Conservation (phyloP, 2,888 invertebrate species). For the Habroteleia sp. region DNA sequence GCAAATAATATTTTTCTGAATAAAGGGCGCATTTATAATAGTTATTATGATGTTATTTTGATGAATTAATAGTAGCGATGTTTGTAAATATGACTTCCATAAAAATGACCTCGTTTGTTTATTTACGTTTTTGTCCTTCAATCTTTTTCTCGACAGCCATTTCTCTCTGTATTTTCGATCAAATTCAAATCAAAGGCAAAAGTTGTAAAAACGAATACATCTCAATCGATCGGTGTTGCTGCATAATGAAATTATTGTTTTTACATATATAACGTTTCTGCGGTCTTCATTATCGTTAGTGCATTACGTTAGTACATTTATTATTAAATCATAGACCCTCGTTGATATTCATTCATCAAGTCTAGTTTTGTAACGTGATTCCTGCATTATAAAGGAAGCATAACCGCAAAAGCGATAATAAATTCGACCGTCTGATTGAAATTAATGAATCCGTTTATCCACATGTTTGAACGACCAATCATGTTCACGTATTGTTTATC, state of each 20-base stretch:
- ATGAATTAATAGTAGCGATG: too few species aligned
- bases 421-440: constrained; percentile 62
- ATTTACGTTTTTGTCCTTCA: too few species aligned
- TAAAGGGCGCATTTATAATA: too few species aligned
- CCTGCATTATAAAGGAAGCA: constrained; percentile 56
- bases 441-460: constrained; percentile 55
- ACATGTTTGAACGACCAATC: constrained; percentile 53
- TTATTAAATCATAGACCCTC: constrained; percentile 52
- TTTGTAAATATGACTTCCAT: too few species aligned
- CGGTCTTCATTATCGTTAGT: constrained; percentile 58
- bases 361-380: constrained; percentile 61
- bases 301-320: constrained; percentile 59
- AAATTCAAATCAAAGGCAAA: too few species aligned
- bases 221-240: constrained; percentile 14
- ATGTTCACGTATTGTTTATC: constrained; percentile 53
- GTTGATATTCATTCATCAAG: constrained; percentile 62
- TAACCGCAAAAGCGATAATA: constrained; percentile 62
- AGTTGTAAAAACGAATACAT: constrained; percentile 23
- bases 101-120: too few species aligned
- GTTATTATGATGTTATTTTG: too few species aligned
- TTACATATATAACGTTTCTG: constrained; percentile 44
- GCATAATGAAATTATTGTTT: constrained; percentile 47
- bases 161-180: too few species aligned
- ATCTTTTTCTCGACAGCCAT: too few species aligned
- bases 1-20: too few species aligned